Base-by-base conservation (phyloP, 2,888 invertebrate genomes). In the Melitaea athalia region DNA sequence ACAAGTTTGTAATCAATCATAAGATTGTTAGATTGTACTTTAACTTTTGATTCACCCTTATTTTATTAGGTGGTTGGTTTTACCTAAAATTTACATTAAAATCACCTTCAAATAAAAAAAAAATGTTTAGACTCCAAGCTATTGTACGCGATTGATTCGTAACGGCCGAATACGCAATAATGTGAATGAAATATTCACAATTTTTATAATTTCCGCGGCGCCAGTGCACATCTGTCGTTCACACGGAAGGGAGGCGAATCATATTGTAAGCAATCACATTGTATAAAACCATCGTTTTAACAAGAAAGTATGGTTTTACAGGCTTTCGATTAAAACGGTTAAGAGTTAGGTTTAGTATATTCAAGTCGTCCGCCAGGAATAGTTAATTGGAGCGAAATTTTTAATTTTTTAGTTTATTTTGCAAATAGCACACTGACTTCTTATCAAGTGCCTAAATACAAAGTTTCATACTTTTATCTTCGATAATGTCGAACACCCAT, bases 1-100 rank as follows among this genome's bases (percentile, higher is more conserved):
- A 92, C 92, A 78, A 89, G 92, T 91, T 91, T 89, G 84, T 81
- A 92, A 92, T 92, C 92, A 92, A 92, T 92, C 91, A 92, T 78
- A 88, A 91, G 91, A 89, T 89, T 91, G 91, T 91, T 91, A 81
- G 38, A 38, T 79, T 80, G 75, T 77, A 80, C 76, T 80, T 79
- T 85, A 86, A 86, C 60, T 67, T 72, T 72, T 84, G 89, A 84
- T 85, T 85, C 87, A 88, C 88, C 88, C 86, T 85, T 88, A 79
- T 79, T 78, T 80, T 86, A 91, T 88, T 86, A 87, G 87, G 87
- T 80, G 81, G 83, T 84, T 85, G 86, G 87, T 83, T 89, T 88
- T 87, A 87, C 88, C 83, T 81, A 83, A 88, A 91, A 89, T 90
- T 87, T 86, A 90, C 89, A 91, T 92, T 81, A 87, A 91, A 91